Evolutionary conservation across 2,888 invertebrate genomes (phyloP).

Genomic region (Drosophila mulleri): DNA sequence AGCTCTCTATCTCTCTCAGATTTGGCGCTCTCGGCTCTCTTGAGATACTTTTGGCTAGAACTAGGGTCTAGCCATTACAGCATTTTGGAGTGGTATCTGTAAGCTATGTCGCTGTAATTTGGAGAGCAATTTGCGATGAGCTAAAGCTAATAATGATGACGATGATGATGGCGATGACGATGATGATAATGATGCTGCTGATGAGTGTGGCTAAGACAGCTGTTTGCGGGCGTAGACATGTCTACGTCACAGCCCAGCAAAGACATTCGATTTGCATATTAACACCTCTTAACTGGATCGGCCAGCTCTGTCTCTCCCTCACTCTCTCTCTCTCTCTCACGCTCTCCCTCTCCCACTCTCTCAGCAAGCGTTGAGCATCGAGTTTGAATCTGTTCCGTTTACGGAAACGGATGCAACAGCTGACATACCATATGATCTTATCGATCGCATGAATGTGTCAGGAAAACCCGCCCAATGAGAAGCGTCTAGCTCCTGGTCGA

Average conservation of each 20-base stretch:
- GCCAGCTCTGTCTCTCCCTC: neutral
- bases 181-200: slow-evolving; percentile 18
- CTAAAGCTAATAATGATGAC: slow-evolving; percentile 28
- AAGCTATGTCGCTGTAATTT: slow-evolving; percentile 61
- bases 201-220: slow-evolving; percentile 16
- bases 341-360: neutral
- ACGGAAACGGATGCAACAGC: slow-evolving; percentile 72
- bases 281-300: slow-evolving; percentile 69
- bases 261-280: slow-evolving; percentile 60
- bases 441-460: slow-evolving; percentile 69
- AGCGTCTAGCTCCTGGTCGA: slow-evolving; percentile 50
- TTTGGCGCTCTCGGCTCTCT: slow-evolving; percentile 32
- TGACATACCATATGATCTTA: slow-evolving; percentile 61
- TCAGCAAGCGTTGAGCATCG: neutral
- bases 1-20: neutral
- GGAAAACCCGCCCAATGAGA: slow-evolving; percentile 64
- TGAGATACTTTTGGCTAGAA: slow-evolving; percentile 37
- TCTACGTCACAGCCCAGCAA: slow-evolving; percentile 49
- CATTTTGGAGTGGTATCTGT: neutral
- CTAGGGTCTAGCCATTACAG: slow-evolving; percentile 39
- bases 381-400: slow-evolving; percentile 11
- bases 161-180: slow-evolving; percentile 25
- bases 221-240: slow-evolving; percentile 51
- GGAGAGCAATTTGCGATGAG: slow-evolving; percentile 64
- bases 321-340: neutral